phyloP scores from a whole-genome alignment of 2,113 vertebrate genomes.

The Rhadina sibilatrix region DNA sequence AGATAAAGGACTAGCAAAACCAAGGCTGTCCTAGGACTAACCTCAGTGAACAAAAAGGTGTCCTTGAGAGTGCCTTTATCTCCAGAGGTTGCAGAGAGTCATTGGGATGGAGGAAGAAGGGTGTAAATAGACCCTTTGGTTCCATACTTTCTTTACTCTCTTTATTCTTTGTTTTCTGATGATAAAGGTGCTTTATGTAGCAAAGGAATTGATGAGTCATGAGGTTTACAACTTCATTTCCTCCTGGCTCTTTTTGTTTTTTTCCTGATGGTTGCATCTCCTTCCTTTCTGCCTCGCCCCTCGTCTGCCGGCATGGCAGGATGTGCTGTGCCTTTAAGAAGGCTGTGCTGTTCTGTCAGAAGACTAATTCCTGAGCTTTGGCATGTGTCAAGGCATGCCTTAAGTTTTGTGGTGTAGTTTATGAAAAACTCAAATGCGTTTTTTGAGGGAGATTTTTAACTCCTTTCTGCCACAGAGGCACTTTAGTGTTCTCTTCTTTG shows the following conservation, averaged over 20 bases:
- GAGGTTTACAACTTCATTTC: not conserved
- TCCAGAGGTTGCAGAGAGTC: not conserved
- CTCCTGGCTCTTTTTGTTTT: not conserved
- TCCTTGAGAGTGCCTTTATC: not conserved
- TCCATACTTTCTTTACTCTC: not conserved
- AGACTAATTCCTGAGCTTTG: constrained; percentile 13
- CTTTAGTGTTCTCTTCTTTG: not conserved
- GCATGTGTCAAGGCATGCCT: constrained; percentile 43
- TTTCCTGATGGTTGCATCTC: not conserved
- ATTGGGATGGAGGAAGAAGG: not conserved
- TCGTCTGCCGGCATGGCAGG: not conserved
- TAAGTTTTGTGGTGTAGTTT: not conserved
- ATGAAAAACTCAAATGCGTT: not conserved
- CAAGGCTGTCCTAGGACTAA: not conserved
- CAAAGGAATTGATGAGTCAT: not conserved
- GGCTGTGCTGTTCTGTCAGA: not conserved
- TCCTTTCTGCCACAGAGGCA: not conserved
- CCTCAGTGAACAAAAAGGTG: not conserved
- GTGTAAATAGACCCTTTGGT: not conserved
- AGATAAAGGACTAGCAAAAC: not conserved
- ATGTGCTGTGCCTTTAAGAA: constrained; percentile 33
- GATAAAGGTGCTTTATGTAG: not conserved
- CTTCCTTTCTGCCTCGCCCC: not conserved
- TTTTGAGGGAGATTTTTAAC: constrained; percentile 1
- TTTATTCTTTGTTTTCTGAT: not conserved